Evolutionary conservation across 2,888 invertebrate genomes (phyloP), one percentile per base, ranked within the genome.

Genomic region (Aplocera efformata): DNA sequence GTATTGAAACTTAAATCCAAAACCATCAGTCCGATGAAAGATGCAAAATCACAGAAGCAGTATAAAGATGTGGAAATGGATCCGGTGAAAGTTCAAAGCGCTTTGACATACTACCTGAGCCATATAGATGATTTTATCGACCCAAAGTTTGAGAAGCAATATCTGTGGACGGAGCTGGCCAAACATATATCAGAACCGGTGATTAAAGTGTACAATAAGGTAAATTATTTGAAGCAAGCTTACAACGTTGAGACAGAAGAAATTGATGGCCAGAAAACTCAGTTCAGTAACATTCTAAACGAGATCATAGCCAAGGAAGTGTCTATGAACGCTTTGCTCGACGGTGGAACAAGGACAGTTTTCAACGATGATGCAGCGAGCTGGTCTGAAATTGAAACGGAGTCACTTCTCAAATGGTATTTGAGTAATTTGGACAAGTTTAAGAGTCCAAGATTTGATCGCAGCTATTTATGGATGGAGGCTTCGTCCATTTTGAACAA

Each of bases 381-480:
- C 1, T 88, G 85, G 84, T 60, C 67, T 0, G 80, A 84, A 28
- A 68, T 73, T 0, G 79, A 83, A 51, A 70, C 58, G 0, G 80
- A 82, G 39, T 62, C 69, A 10, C 60, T 88, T 0, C 29, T 86
- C 6, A 68, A 68, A 4, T 86, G 85, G 85, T 88, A 85, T 56
- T 50, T 85, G 36, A 69, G 72, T 0, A 82, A 85, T 59, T 64
- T 85, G 50, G 84, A 85, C 1, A 83, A 83, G 46, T 88, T 88
- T 43, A 88, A 85, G 42, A 84, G 84, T 34, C 81, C 86, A 0
- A 84, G 83, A 51, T 83, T 69, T 22, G 74, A 80, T 0, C 55
- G 80, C 0, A 81, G 76, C 6, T 84, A 82, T 10, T 53, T 88
- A 0, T 88, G 86, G 86, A 68, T 77, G 58, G 84, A 86, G 26